Evolutionary conservation across 2,888 invertebrate genomes (phyloP).

Genomic region (Liodrosophila aerea): DNA sequence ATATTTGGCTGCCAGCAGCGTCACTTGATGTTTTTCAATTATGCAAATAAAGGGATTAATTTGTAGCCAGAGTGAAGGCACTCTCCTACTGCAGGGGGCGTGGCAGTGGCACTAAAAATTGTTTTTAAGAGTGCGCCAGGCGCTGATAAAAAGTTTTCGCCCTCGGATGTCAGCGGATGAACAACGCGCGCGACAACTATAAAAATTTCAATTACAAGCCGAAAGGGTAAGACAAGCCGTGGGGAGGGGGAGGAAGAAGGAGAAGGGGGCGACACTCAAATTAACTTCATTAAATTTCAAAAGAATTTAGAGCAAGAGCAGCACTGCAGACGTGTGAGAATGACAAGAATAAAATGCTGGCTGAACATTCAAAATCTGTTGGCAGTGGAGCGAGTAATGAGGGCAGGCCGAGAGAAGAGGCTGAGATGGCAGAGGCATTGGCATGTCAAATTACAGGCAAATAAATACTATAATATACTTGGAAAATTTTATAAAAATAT

Average conservation of each 20-base stretch:
- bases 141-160: slow-evolving; percentile 60
- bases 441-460: too few relatives aligned
- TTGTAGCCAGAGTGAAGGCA: slow-evolving; percentile 53
- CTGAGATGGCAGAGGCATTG: neutral
- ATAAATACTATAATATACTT: too few relatives aligned
- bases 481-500: too few relatives aligned
- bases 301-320: slow-evolving; percentile 40
- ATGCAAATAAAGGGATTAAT: slow-evolving; percentile 80
- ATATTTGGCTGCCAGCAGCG: slow-evolving; percentile 67
- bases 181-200: slow-evolving; percentile 62
- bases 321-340: slow-evolving; percentile 37
- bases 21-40: slow-evolving; percentile 77
- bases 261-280: slow-evolving; percentile 31
- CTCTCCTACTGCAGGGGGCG: neutral
- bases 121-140: slow-evolving; percentile 65
- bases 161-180: slow-evolving; percentile 25
- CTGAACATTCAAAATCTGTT: neutral
- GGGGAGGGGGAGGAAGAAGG: neutral
- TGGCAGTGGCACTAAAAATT: slow-evolving; percentile 49
- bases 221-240: slow-evolving; percentile 20
- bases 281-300: slow-evolving; percentile 71
- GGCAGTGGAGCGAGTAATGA: neutral
- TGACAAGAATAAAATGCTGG: slow-evolving; percentile 16
- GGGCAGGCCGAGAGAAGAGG: neutral
- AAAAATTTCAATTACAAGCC: slow-evolving; percentile 72